Evolutionary conservation across 1,140 invertebrate genomes (phyloP).

Genomic region (Tetramorium parvispinum): DNA sequence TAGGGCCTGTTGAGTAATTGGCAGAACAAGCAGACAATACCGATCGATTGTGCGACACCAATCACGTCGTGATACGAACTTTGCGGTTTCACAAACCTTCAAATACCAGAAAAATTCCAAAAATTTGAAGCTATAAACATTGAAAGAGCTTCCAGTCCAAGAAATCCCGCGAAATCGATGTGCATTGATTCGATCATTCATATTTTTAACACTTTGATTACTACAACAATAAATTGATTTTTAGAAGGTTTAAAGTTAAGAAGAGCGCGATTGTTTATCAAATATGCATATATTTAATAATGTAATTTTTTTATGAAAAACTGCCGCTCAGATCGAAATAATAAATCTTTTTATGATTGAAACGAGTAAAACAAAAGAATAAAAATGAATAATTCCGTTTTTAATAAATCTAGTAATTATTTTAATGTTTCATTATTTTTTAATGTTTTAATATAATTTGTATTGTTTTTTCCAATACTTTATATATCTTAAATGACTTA

Average conservation of each 20-base stretch:
- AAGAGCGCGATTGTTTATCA: neutral
- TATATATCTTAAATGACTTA: no score
- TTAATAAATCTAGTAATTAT: neutral
- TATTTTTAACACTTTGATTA: neutral
- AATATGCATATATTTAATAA: neutral
- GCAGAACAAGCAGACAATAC: neutral
- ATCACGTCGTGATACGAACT: neutral
- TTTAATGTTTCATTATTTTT: neutral
- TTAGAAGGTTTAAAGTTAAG: neutral
- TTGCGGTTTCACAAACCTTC: neutral
- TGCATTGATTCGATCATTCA: neutral
- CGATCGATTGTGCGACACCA: neutral
- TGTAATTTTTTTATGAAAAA: no score
- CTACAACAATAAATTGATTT: neutral
- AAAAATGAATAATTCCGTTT: neutral
- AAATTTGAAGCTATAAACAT: neutral
- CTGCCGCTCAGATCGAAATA: no score
- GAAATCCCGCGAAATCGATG: neutral
- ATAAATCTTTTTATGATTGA: neutral
- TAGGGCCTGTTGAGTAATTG: slow-evolving; percentile 5
- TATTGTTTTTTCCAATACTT: no score
- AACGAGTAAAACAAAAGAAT: no score
- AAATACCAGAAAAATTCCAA: no score
- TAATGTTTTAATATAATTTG: no score
- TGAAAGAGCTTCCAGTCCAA: neutral